Evolutionary conservation across 2,113 vertebrate genomes (phyloP), one percentile per base, ranked within the genome.

Genomic region (Chrysemys picta): DNA sequence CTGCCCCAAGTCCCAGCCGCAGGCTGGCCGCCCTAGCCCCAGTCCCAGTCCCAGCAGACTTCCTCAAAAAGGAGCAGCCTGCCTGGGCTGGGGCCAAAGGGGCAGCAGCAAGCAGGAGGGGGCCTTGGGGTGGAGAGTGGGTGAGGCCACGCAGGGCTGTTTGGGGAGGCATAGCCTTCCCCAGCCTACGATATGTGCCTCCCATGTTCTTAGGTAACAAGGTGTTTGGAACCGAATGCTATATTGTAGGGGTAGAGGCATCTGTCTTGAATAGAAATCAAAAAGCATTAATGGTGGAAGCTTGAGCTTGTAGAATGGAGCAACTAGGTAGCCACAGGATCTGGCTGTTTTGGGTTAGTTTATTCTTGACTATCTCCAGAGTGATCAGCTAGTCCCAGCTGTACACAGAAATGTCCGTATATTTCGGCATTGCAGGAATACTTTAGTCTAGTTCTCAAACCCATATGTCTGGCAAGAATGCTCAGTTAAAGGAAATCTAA

Each of bases 351-450:
- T 91, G 59, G 17, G 52, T 89, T 59, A 38, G 52, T 45, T 92
- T 76, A n/a, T 53, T 88, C 76, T 78, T 45, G 88, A 53, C 78
- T 49, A 72, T 76, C 76, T 27, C 25, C 35, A 22, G 29, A 53
- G 9, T 35, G 27, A 35, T 8, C 13, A 47, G 79, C 10, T 78
- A 78, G 69, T 35, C 14, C 38, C 80, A 82, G 82, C 69, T 82
- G 17, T 76, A n/a, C 14, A 35, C 27, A 62, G 31, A 35, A 35
- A 35, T 65, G 31, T 6, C 13, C 2, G 3, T 53, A 3, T 29
- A 4, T 47, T 10, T 4, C 3, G 1, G 1, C 11, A 4, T 79
- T 75, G 2, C n/a, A 8, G 21, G 24, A 52, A 10, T 0, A 1
- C 42, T 69, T 78, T 19, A 62, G 38, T 87, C 82, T 82, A 10